Percentiles rank a stretch among this genome's conserved stretches.
These are phyloP conservation scores for Austrolebias charrua DNA, from an alignment of 2,797 vertebrate genomes.

Conservation along the genomic window DNA sequence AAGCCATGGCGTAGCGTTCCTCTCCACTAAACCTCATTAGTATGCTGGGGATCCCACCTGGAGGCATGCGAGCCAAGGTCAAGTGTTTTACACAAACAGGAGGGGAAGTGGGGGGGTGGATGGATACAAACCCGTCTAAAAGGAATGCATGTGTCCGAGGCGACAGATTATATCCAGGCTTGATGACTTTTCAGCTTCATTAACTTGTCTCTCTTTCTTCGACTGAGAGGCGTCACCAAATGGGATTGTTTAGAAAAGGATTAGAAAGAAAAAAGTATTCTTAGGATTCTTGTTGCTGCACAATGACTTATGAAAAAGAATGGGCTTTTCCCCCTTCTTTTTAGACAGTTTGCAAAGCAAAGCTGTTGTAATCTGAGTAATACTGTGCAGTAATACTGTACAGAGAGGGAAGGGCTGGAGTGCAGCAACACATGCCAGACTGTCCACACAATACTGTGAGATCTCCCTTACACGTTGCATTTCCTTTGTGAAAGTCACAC, in stretches of 20 bases:
- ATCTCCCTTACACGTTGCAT: slow-evolving; percentile 45
- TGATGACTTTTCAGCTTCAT: slow-evolving; percentile 50
- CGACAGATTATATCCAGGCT: slow-evolving; percentile 33
- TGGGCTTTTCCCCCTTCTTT: slow-evolving; percentile 30
- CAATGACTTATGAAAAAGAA: slow-evolving; percentile 44
- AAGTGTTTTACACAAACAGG: slow-evolving; percentile 61
- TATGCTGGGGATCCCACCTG: slow-evolving; percentile 69
- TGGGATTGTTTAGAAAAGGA: slow-evolving; percentile 58
- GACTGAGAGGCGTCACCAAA: slow-evolving; percentile 19
- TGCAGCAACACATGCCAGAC: slow-evolving; percentile 58
- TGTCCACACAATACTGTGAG: slow-evolving; percentile 55
- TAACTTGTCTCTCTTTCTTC: slow-evolving; percentile 54
- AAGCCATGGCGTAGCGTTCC: slow-evolving; percentile 51
- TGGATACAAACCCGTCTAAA: slow-evolving; percentile 46
- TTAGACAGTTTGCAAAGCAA: slow-evolving; percentile 50
- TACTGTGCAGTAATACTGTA: slow-evolving; percentile 40
- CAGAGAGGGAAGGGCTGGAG: slow-evolving; percentile 55
- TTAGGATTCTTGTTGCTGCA: slow-evolving; percentile 45
- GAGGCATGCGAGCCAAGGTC: slow-evolving; percentile 74
- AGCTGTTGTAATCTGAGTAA: slow-evolving; percentile 50
- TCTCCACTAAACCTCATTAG: slow-evolving; percentile 69
- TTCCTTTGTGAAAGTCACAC: slow-evolving; percentile 55
- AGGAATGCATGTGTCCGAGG: slow-evolving; percentile 22
- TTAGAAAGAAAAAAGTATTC: slow-evolving; percentile 57
- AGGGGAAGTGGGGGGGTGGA: slow-evolving; percentile 15